Evolutionary conservation across 1,140 invertebrate species (phyloP).

Genomic region (Bombus vancouverensis): DNA sequence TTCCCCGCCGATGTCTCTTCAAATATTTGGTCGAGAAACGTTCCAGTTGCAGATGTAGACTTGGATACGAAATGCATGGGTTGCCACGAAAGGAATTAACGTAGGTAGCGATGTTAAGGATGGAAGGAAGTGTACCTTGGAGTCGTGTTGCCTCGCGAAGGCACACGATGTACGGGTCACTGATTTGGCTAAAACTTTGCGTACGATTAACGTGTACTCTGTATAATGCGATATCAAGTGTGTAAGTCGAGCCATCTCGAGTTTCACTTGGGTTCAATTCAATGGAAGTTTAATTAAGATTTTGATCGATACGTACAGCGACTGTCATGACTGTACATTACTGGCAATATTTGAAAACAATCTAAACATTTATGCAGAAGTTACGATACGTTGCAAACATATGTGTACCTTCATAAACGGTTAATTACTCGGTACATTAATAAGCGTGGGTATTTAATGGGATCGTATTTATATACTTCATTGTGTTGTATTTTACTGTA

Average conservation of each 20-base stretch:
- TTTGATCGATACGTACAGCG: neutral
- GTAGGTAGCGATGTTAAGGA: neutral
- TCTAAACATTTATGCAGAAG: too few relatives aligned
- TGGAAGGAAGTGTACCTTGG: neutral
- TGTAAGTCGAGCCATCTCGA: neutral
- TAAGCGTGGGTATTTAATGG: too few relatives aligned
- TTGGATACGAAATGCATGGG: neutral
- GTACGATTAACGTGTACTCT: neutral
- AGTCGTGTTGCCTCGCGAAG: neutral
- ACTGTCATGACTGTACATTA: neutral
- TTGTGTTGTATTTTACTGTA: too few relatives aligned
- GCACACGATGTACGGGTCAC: neutral
- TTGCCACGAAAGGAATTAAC: slow-evolving; percentile 7
- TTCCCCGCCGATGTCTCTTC: neutral
- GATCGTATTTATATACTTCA: too few relatives aligned
- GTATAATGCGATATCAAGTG: neutral
- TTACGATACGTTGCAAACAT: too few relatives aligned
- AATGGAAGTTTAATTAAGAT: neutral
- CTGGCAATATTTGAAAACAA: too few relatives aligned
- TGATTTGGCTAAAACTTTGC: neutral
- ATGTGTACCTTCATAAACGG: too few relatives aligned
- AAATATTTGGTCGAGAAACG: slow-evolving; percentile 5
- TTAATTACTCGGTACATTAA: too few relatives aligned
- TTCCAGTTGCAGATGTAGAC: neutral
- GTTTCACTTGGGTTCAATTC: neutral